Evolutionary conservation across 2,888 invertebrate species (phyloP), one percentile per base, ranked within the genome.

Genomic region (Lampropteryx suffumata): DNA sequence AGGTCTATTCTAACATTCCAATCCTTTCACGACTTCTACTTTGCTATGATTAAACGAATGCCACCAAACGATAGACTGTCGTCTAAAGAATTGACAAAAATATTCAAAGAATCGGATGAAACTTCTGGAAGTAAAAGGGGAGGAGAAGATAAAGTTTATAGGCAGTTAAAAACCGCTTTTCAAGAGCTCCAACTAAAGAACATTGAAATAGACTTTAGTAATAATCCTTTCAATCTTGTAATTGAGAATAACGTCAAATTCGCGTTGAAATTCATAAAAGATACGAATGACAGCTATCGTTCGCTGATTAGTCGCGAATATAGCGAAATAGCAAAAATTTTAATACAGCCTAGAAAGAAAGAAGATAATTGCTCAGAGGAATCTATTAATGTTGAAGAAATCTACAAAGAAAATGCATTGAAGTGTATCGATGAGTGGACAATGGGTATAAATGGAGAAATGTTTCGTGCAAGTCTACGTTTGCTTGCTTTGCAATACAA

Each of bases 391-490:
- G 64, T 61, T 44, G 84, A 78, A 67, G 84, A 73, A 71, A 70
- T 71, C 33, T 92, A 81, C 52, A 89, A 82, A 64, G 47, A 61
- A 28, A 87, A 88, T 57, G 80, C 76, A 42, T 55, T 87, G 10
- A 89, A 83, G 67, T 88, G 86, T 60, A 69, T 92, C 10, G 84
- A 91, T 14, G 93, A 94, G 73, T 94, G 93, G 92, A 77, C 79
- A 11, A 86, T 87, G 70, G 92, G 90, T 7, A 70, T 92, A 3
- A 82, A 86, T 45, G 93, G 92, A 14, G 94, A 94, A 79, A 82
- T 86, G 64, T 84, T 78, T 49, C 80, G 94, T 56, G 82, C 84
- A 1, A 79, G 72, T 35, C 65, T 90, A 35, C 85, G 92, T 36
- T 65, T 92, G 46, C 56, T 67, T 21, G 82, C 75, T 57, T 62